Base-by-base conservation (phyloP, 1,140 invertebrate species). In the Pteromalus puparum region DNA sequence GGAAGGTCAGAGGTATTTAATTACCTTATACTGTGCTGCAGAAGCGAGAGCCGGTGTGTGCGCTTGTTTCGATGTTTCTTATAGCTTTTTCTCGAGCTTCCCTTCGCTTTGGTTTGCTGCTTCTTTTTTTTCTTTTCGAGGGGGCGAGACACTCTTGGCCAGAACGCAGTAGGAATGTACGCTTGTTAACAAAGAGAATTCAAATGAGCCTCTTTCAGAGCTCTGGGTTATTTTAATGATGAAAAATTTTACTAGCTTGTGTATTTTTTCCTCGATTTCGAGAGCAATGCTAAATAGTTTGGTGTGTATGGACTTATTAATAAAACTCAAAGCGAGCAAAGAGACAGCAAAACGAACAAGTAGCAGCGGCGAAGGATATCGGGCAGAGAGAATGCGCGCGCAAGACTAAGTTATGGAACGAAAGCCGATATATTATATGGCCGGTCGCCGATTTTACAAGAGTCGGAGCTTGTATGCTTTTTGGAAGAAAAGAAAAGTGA, bases 1-100 rank as follows among this genome's bases (percentile, higher is more conserved):
- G 85, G 87, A 88, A 86, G 87, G 87, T 89, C 88, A 90, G 87
- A 88, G 90, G 90, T 91, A 93, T 93, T 93, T 93, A 93, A 93
- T 93, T 93, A 93, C 90, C 90, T 89, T 78, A 68, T 76, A 65
- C 46, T 28, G 18, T 0, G 34, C 30, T 46, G 61, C 28, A 53
- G 67, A 79, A 84, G 65, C 70, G 53, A 65, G 61, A 85, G 72
- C 53, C 65, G 46, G 87, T 76, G 84, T 72, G 87, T 77, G 28
- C 74, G 84, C 80, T 65, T 82, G 80, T 82, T 82, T 82, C 84
- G 75, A 85, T 82, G 74, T 82, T 78, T 82, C 84, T 85, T 82
- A 78, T 78, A 81, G 80, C 84, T 78, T 79, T 65, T 85, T 83
- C 67, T 85, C 67, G 42, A 76, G 78, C 78, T 80, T 81, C 79